phyloP scores from a whole-genome alignment of 1,140 invertebrate genomes.

The Drosophila lini region DNA sequence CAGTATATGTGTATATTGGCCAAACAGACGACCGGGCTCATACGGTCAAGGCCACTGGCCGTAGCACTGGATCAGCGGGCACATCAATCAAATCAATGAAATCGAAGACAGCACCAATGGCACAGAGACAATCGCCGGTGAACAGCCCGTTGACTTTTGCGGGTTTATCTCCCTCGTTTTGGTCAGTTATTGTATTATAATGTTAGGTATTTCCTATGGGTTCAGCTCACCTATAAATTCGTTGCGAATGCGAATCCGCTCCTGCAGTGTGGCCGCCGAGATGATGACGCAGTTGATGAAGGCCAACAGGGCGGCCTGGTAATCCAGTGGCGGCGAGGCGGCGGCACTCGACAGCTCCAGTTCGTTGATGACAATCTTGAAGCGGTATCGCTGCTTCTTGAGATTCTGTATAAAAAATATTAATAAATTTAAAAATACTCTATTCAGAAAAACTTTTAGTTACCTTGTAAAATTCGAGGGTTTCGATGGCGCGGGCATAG shows the following conservation, averaged over 20 bases:
- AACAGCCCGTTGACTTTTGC: conserved; percentile 56
- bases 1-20: conserved; percentile 24
- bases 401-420: conserved; percentile 87
- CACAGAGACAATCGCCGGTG: conserved; percentile 26
- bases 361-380: conserved; percentile 94
- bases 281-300: conserved; percentile 98
- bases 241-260: conserved; percentile 94
- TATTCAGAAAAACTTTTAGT: background rate
- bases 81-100: conserved; percentile 79
- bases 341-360: conserved; percentile 89
- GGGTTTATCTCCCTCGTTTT: conserved; percentile 54
- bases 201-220: conserved; percentile 1
- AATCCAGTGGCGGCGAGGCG: conserved; percentile 87
- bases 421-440: too few relatives aligned
- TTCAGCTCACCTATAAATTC: conserved; percentile 94
- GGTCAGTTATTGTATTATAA: background rate
- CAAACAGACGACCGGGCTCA: conserved; percentile 40
- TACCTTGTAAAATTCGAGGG: conserved; percentile 95
- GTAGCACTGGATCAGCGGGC: conserved; percentile 67
- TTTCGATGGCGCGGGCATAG: conserved; percentile 92
- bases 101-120: conserved; percentile 68
- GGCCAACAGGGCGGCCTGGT: conserved; percentile 95
- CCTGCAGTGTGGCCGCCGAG: conserved; percentile 93
- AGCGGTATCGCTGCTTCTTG: conserved; percentile 93
- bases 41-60: conserved; percentile 72